Conservation (phyloP, 2,113 vertebrate genomes). For the Athene cunicularia region DNA sequence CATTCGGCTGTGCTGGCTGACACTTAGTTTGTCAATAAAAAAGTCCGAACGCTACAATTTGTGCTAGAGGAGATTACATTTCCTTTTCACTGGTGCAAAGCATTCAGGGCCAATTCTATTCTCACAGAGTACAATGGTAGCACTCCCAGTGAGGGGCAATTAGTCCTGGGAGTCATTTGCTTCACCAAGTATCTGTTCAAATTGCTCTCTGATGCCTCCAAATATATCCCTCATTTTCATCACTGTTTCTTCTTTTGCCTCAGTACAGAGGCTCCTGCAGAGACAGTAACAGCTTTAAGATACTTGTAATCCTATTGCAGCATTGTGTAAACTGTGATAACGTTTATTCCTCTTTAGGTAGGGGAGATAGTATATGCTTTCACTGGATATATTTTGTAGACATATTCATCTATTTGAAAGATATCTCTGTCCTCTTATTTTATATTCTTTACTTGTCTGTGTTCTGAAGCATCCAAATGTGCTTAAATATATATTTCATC, state of each 20-base stretch:
- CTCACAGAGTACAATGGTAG: constrained; percentile 3
- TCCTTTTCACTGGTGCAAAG: background rate
- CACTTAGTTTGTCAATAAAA: background rate
- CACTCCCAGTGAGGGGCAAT: background rate
- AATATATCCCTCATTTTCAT: background rate
- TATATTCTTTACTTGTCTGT: background rate
- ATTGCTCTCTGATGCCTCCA: constrained; percentile 35
- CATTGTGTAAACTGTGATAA: background rate
- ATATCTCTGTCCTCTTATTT: background rate
- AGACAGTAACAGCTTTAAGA: background rate
- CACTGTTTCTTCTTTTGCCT: background rate
- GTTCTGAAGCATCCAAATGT: background rate
- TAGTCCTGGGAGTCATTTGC: background rate
- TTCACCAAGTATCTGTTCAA: background rate
- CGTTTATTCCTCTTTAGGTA: background rate
- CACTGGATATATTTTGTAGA: background rate
- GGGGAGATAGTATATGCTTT: background rate
- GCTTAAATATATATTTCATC: background rate
- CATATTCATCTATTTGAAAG: background rate
- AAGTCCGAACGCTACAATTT: background rate
- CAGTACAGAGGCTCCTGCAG: background rate
- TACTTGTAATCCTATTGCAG: background rate
- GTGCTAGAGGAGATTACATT: background rate
- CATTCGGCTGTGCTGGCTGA: background rate
- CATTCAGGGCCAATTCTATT: background rate